Percentiles rank a stretch among this genome's conserved stretches.
Conservation (phyloP, 2,888 invertebrate genomes). For the Sisyra nigra region DNA sequence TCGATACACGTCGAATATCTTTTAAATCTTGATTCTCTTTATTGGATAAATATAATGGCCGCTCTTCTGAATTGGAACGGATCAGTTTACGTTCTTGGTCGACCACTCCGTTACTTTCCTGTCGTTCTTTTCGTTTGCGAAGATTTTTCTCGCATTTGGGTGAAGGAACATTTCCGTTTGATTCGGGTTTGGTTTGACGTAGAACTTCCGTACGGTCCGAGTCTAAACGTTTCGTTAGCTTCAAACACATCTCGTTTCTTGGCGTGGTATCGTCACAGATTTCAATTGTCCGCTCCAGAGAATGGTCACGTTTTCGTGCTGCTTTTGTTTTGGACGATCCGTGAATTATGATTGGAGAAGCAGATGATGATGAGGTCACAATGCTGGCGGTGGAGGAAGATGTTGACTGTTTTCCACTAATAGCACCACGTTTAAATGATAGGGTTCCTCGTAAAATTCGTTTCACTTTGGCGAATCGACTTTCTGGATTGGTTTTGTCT, state of each 20-base stretch:
- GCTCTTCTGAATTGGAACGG: slow-evolving; percentile 43
- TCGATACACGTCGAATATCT: slow-evolving; percentile 40
- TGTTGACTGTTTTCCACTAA: slow-evolving; percentile 1
- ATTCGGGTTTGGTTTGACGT: background rate
- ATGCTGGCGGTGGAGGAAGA: background rate
- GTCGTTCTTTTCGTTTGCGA: slow-evolving; percentile 44
- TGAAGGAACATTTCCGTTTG: slow-evolving; percentile 4
- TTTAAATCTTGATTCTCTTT: slow-evolving; percentile 19
- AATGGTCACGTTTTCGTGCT: slow-evolving; percentile 14
- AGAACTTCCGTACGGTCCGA: background rate
- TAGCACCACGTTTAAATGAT: slow-evolving; percentile 4
- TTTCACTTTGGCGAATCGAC: slow-evolving; percentile 20
- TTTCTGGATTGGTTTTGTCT: slow-evolving; percentile 16
- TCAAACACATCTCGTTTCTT: background rate
- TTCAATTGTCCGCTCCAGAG: slow-evolving; percentile 4
- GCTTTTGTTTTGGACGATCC: slow-evolving; percentile 20
- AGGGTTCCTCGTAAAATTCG: slow-evolving; percentile 18
- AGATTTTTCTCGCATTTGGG: slow-evolving; percentile 20
- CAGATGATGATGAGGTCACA: background rate
- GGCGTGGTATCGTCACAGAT: background rate
- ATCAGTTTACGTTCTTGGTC: slow-evolving; percentile 42
- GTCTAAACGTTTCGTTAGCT: slow-evolving; percentile 4
- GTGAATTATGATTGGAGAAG: background rate
- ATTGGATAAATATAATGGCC: slow-evolving; percentile 23
- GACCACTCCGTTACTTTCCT: slow-evolving; percentile 38